Base-by-base conservation (phyloP, 2,888 invertebrate species). In the Aphidoletes aphidimyza region DNA sequence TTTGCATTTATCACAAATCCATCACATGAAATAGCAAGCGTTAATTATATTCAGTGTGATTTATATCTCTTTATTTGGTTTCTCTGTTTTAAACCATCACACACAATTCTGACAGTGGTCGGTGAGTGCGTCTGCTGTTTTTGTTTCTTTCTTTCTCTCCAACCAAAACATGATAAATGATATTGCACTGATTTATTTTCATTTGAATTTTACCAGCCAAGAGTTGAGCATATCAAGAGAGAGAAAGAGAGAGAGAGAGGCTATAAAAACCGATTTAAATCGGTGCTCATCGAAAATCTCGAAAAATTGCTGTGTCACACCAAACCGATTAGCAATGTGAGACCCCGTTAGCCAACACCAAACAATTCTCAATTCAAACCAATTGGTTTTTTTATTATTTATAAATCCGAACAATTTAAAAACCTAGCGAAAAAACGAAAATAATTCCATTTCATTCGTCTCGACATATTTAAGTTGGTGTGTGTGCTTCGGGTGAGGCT, bases 281-380 rank as follows among this genome's bases (percentile, higher is more conserved):
- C 69, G 17, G 5, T 5, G 6, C 69, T 1, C 6, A 69, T 11
- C 36, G 11, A 37, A n/a, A 36, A 37, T 37, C 81, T 22, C 36
- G n/a, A 81, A 81, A 81, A 81, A 81, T 37, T 81, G 81, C 81
- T 81, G 81, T 81, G 81, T 81, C 81, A 81, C 81, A 81, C 37
- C 81, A 37, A 81, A 81, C 81, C 81, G 81, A 81, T 81, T 81
- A 81, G 81, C 81, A 81, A 81, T 81, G n/a, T 37, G 36, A 36
- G n/a, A n/a, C n/a, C n/a, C n/a, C 81, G 26, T 22, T 26, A 1
- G 81, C 37, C 37, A 19, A 54, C 5, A n/a, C 54, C 14, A 14
- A 6, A 42, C 42, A 42, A 9, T 42, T 6, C 14, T 6, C 42
- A n/a, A n/a, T n/a, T n/a, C n/a, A n/a, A n/a, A n/a, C n/a, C n/a